phyloP scores from a whole-genome alignment of 2,113 vertebrate species.

The Perca flavescens region DNA sequence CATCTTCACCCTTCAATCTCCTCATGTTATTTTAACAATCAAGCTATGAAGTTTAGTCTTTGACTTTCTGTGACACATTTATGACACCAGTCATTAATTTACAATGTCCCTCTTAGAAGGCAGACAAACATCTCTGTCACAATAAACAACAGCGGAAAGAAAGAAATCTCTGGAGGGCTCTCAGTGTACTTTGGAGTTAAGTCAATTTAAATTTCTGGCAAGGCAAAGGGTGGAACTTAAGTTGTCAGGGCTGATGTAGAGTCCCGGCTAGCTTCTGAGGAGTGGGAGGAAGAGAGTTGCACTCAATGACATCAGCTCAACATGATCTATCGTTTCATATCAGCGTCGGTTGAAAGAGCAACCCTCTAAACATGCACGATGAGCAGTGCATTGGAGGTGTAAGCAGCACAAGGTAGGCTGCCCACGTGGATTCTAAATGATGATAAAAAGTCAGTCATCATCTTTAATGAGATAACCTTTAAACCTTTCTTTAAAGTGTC shows the following conservation, averaged over 20 bases:
- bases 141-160: conserved; percentile 46
- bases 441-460: conserved; percentile 9
- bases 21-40: not conserved
- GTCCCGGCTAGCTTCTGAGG: conserved; percentile 25
- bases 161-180: conserved; percentile 40
- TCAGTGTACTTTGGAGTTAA: conserved; percentile 29
- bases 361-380: not conserved
- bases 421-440: conserved; percentile 12
- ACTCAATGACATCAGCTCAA: conserved; percentile 29
- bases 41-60: not conserved
- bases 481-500: conserved; percentile 2
- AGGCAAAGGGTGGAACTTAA: conserved; percentile 36
- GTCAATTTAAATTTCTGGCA: conserved; percentile 49
- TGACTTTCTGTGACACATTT: conserved; percentile 19
- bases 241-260: conserved; percentile 55
- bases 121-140: conserved; percentile 44
- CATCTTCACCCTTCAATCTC: not conserved
- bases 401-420: not conserved
- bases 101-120: conserved; percentile 16
- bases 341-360: not conserved
- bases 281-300: conserved; percentile 37
- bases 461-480: conserved; percentile 27
- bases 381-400: not conserved
- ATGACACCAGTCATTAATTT: conserved; percentile 41
- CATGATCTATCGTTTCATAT: conserved; percentile 14